Conservation (phyloP, 2,888 invertebrate species). For the Ornithoptera priamus region DNA sequence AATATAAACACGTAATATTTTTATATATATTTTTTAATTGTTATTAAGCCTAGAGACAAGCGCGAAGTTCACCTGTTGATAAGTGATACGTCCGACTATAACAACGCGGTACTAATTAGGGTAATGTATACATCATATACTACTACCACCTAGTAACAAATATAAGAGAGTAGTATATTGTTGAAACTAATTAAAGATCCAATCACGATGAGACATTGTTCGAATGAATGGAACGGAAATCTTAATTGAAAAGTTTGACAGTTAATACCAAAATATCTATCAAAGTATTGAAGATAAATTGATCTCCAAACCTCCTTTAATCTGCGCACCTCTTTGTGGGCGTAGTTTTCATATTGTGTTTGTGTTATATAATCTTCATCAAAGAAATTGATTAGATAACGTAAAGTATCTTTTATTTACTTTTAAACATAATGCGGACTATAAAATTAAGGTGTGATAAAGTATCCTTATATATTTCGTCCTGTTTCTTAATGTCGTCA, state of each 20-base stretch:
- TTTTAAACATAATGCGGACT: too few species aligned
- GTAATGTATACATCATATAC: too few species aligned
- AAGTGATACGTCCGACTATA: too few species aligned
- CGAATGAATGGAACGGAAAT: neutral
- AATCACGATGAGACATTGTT: neutral
- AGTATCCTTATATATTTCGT: too few species aligned
- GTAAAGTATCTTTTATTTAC: too few species aligned
- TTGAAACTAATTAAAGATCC: neutral
- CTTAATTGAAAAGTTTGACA: neutral
- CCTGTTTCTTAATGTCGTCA: too few species aligned
- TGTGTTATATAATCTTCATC: neutral
- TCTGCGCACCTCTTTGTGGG: neutral
- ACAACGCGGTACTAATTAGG: too few species aligned
- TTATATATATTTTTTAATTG: too few species aligned
- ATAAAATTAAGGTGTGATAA: too few species aligned
- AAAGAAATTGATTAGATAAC: neutral
- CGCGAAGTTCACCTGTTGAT: too few species aligned
- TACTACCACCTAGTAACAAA: neutral
- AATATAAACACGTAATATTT: too few species aligned
- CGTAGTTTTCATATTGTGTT: neutral
- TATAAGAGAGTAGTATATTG: neutral
- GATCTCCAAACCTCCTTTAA: neutral
- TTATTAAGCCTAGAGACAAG: too few species aligned
- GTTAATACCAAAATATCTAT: neutral
- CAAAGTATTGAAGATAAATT: neutral